Percentiles rank a stretch among this genome's conserved stretches.
phyloP scores from a whole-genome alignment of 2,113 vertebrate genomes.

The Thermophis baileyi region DNA sequence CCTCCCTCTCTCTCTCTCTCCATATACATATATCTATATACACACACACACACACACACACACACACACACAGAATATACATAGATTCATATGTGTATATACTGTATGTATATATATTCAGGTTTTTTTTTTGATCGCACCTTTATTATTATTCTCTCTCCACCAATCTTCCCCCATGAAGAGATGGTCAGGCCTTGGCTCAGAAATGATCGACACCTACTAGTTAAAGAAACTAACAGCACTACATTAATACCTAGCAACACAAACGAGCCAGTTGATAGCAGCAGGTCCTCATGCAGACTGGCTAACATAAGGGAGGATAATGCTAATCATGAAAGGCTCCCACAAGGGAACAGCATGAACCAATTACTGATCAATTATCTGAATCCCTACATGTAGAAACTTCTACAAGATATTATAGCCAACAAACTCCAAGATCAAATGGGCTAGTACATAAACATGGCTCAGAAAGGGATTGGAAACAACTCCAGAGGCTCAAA shows the following conservation, averaged over 20 bases:
- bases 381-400: background rate
- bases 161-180: background rate
- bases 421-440: background rate
- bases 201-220: background rate
- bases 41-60: too few relatives aligned
- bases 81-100: too few relatives aligned
- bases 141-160: background rate
- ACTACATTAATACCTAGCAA: background rate
- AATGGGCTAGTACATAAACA: background rate
- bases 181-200: background rate
- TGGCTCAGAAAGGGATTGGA: background rate
- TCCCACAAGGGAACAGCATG: background rate
- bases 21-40: too few relatives aligned
- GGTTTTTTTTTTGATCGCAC: background rate
- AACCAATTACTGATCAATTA: background rate
- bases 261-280: background rate
- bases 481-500: background rate
- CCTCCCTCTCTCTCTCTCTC: background rate
- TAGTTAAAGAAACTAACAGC: background rate
- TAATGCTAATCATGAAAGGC: background rate
- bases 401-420: background rate
- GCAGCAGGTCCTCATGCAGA: background rate
- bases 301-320: background rate
- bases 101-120: too few relatives aligned
- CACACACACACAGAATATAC: too few relatives aligned